Evolutionary conservation across 2,888 invertebrate species (phyloP), one percentile per base, ranked within the genome.

Genomic region (Cheilosia pagana): DNA sequence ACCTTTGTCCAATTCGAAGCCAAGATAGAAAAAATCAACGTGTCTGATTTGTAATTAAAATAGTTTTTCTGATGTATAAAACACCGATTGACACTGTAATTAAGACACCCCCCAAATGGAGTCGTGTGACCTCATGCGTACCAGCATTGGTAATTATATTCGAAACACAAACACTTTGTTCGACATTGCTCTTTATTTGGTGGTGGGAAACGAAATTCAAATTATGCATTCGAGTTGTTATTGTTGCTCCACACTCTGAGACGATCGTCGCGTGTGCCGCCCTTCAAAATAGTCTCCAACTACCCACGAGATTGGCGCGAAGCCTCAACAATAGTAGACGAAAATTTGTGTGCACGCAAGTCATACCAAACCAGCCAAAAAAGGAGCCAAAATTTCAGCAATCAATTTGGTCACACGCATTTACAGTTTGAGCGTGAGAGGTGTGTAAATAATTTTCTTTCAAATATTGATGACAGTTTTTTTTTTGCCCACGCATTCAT

Each of bases 351-450:
- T 10, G 28, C 62, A 43, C 53, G 53, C 62, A 55, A 60, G 68
- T 59, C 62, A 71, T 35, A 70, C 55, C 43, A 48, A 60, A 23
- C 39, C 50, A 43, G 16, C 50, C 48, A 60, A 76, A 76, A 39
- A 53, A 45, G 77, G 45, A 68, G 28, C 52, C 60, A 77, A 62
- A 68, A 62, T 53, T 53, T 52, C 21, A 77, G 70, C 41, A 35
- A 45, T 39, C 39, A 62, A 70, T 62, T 77, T 70, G 62, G 68
- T 23, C 60, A 41, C 68, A 55, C n/a, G n/a, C 35, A n/a, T 77
- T 72, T 82, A 77, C 65, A 82, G 71, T 82, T 82, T 25, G 12
- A 77, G 50, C 71, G 65, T 71, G 70, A 76, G 62, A 72, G 65
- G 65, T 82, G 52, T 35, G 57, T 35, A n/a, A 72, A 68, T 52